Percentiles rank a stretch among this genome's conserved stretches.
Evolutionary conservation across 2,113 vertebrate species (phyloP).

Genomic region (Peromyscus leucopus): DNA sequence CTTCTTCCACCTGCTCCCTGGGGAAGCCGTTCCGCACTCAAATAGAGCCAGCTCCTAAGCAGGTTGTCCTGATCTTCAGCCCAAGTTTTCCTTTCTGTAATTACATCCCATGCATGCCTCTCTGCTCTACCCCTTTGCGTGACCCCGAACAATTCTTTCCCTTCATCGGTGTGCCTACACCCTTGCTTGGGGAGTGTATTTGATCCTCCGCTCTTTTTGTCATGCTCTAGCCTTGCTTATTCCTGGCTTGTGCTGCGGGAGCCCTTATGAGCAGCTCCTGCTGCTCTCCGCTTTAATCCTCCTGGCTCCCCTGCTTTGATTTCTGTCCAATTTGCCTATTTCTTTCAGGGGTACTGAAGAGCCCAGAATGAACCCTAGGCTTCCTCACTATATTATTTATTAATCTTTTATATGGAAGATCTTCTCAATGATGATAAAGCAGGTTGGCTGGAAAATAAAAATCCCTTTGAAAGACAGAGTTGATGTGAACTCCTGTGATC

Average conservation of each 20-base stretch:
- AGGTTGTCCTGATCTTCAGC: constrained; percentile 70
- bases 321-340: constrained; percentile 82
- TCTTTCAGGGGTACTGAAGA: constrained; percentile 76
- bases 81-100: constrained; percentile 83
- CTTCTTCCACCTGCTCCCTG: constrained; percentile 79
- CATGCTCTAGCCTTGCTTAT: constrained; percentile 67
- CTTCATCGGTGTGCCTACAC: constrained; percentile 77
- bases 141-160: constrained; percentile 78
- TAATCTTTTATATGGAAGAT: constrained; percentile 68
- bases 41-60: constrained; percentile 59
- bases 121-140: constrained; percentile 70
- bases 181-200: constrained; percentile 75
- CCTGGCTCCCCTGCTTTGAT: constrained; percentile 75
- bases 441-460: constrained; percentile 73
- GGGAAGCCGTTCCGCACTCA: constrained; percentile 72
- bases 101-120: constrained; percentile 76
- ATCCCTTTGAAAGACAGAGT: constrained; percentile 74
- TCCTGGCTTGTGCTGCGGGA: constrained; percentile 71
- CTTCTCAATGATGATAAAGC: constrained; percentile 72
- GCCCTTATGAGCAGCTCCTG: constrained; percentile 76
- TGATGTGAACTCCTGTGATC: constrained; percentile 45
- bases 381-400: constrained; percentile 71
- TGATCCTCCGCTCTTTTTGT: constrained; percentile 79
- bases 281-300: constrained; percentile 76
- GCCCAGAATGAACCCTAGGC: constrained; percentile 70